These are phyloP conservation scores for Pseudobourletiella spinata DNA, from an alignment of 1,140 invertebrate genomes.

Conservation along the genomic window DNA sequence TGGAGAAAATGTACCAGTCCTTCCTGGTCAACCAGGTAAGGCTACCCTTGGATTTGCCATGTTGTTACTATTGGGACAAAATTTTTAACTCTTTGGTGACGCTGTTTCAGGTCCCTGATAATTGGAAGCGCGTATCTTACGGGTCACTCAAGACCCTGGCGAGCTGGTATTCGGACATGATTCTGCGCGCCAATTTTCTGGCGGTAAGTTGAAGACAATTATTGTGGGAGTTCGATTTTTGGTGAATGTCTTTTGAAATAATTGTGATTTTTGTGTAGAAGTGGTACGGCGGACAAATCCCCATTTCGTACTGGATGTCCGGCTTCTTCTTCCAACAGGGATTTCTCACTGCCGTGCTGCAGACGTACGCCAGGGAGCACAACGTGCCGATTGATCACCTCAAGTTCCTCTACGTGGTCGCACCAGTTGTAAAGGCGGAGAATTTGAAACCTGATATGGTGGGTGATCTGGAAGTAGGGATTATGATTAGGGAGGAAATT, in stretches of 20 bases:
- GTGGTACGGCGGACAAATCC: slow-evolving; percentile 61
- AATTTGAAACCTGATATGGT: slow-evolving; percentile 41
- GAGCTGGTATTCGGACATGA: slow-evolving; percentile 72
- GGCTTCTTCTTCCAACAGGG: slow-evolving; percentile 88
- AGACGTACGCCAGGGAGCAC: slow-evolving; percentile 73
- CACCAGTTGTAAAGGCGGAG: slow-evolving; percentile 46
- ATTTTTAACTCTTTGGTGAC: too few relatives aligned
- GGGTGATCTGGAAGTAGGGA: neutral
- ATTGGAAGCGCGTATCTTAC: slow-evolving; percentile 74
- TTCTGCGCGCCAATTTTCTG: slow-evolving; percentile 67
- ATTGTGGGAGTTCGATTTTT: too few relatives aligned
- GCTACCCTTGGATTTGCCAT: too few relatives aligned
- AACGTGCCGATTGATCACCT: slow-evolving; percentile 75
- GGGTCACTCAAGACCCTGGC: slow-evolving; percentile 74
- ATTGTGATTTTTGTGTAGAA: too few relatives aligned
- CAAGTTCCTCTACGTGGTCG: slow-evolving; percentile 62
- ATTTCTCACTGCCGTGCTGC: slow-evolving; percentile 74
- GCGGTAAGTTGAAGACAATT: too few relatives aligned
- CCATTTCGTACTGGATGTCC: slow-evolving; percentile 76
- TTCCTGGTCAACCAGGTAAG: slow-evolving; percentile 60
- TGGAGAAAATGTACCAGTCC: slow-evolving; percentile 67
- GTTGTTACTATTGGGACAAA: too few relatives aligned
- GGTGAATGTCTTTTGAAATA: too few relatives aligned
- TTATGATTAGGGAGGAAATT: too few relatives aligned
- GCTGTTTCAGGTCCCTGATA: slow-evolving; percentile 55